A percentile compares a stretch with the other conserved stretches of the same genome.
These are phyloP conservation scores for Hirundichthys speculiger DNA, from an alignment of 2,113 vertebrate genomes.

Conservation along the genomic window DNA sequence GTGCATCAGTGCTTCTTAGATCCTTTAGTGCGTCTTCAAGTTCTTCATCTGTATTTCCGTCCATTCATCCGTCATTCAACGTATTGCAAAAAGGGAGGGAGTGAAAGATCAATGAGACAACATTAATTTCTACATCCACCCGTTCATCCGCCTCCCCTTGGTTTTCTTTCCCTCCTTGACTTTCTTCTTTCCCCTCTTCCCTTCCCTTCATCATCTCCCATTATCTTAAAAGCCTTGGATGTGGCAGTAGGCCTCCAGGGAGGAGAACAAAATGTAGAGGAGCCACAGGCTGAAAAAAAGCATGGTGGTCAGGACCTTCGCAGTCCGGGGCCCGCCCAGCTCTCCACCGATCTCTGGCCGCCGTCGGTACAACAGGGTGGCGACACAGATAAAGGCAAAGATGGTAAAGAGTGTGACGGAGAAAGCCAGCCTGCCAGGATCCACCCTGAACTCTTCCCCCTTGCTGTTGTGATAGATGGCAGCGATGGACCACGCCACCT, in stretches of 20 bases:
- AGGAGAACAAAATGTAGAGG: constrained; percentile 99
- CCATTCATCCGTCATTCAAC: constrained; percentile 42
- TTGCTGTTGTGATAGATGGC: constrained; percentile 93
- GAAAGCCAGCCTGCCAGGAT: constrained; percentile 95
- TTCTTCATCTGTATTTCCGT: constrained; percentile 60
- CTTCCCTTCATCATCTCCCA: constrained; percentile 24
- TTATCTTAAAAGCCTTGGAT: constrained; percentile 92
- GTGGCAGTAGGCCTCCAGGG: constrained; percentile 99
- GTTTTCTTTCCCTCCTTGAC: constrained; percentile 19
- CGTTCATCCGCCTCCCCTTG: constrained; percentile 34
- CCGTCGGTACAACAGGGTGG: constrained; percentile 93
- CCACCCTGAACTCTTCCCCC: constrained; percentile 87
- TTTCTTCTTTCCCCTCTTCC: constrained; percentile 22
- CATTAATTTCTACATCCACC: constrained; percentile 35
- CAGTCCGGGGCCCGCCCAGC: constrained; percentile 98
- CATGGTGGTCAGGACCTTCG: constrained; percentile 92
- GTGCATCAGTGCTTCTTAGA: constrained; percentile 28
- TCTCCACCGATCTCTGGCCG: constrained; percentile 97
- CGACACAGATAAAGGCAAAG: constrained; percentile 97
- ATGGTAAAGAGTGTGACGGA: constrained; percentile 99
- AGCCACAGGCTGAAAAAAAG: constrained; percentile 97
- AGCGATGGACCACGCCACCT: constrained; percentile 97
- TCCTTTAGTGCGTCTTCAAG: constrained; percentile 31
- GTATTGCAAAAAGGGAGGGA: constrained; percentile 61
- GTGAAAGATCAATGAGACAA: constrained; percentile 43